These are phyloP conservation scores for Erinaceus europaeus DNA, from an alignment of 2,113 vertebrate genomes.

Conservation along the genomic window DNA sequence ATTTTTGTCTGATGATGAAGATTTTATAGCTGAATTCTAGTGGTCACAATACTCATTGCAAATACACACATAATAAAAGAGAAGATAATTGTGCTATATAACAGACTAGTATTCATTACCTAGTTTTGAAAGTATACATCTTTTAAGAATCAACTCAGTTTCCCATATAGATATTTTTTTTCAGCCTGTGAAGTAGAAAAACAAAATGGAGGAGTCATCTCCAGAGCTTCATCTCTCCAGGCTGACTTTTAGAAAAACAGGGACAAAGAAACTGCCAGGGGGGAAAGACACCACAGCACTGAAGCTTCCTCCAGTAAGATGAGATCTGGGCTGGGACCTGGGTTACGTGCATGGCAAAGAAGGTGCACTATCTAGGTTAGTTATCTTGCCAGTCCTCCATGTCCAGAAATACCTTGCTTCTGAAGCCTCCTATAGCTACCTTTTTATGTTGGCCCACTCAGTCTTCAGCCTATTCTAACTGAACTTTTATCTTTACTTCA, in stretches of 20 bases:
- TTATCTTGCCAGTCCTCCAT: too few relatives aligned
- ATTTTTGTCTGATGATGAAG: neutral
- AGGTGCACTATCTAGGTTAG: too few relatives aligned
- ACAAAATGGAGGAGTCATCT: too few relatives aligned
- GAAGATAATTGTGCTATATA: neutral
- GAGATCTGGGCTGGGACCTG: too few relatives aligned
- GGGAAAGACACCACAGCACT: too few relatives aligned
- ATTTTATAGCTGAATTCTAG: neutral
- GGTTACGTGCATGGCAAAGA: too few relatives aligned
- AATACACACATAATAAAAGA: neutral
- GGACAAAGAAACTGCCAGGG: too few relatives aligned
- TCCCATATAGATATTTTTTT: too few relatives aligned
- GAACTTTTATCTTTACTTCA: neutral
- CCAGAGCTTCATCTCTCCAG: too few relatives aligned
- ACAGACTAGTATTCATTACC: neutral
- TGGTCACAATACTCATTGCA: neutral
- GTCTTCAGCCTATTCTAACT: neutral
- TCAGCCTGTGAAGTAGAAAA: neutral
- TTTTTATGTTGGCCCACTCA: neutral
- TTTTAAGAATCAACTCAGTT: too few relatives aligned
- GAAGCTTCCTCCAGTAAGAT: too few relatives aligned
- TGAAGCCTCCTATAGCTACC: neutral
- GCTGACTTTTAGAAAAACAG: too few relatives aligned
- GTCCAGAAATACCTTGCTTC: neutral
- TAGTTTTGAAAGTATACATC: neutral